Conservation (phyloP, 2,888 invertebrate genomes). For the Phragmatobia fuliginosa region DNA sequence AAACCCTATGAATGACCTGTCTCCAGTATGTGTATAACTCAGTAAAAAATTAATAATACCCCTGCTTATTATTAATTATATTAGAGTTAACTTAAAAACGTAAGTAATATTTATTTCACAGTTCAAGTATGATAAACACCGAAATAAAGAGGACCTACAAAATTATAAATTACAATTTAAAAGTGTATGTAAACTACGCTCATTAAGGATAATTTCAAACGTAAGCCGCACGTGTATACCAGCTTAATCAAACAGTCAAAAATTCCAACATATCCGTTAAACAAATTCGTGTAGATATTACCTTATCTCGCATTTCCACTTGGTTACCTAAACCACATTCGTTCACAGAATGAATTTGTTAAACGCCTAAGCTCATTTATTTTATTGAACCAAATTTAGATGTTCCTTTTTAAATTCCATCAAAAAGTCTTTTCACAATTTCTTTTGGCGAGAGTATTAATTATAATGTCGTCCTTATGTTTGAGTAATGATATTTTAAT, state of each 20-base stretch:
- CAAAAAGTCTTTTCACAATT: conserved; percentile 25
- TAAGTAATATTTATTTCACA: no score
- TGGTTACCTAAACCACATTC: conserved; percentile 67
- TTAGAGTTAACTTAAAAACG: no score
- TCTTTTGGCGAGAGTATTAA: not conserved
- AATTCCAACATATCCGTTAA: conserved; percentile 31
- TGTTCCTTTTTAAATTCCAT: conserved; percentile 43
- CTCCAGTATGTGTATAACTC: no score
- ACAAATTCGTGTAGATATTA: conserved; percentile 57
- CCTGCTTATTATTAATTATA: no score
- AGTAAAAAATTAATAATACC: no score
- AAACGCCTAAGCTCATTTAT: conserved; percentile 65
- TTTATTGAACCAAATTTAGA: conserved; percentile 57
- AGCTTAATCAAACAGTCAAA: conserved; percentile 38
- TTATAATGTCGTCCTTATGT: not conserved
- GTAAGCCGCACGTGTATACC: not conserved
- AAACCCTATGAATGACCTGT: no score
- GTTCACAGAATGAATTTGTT: conserved; percentile 68
- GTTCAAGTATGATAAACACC: not conserved
- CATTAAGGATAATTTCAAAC: not conserved
- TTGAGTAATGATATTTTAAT: not conserved
- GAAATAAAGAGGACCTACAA: not conserved
- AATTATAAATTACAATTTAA: not conserved
- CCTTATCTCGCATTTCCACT: conserved; percentile 75
- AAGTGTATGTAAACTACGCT: not conserved